phyloP scores from a whole-genome alignment of 2,113 vertebrate species.

The Pao palembangensis region DNA sequence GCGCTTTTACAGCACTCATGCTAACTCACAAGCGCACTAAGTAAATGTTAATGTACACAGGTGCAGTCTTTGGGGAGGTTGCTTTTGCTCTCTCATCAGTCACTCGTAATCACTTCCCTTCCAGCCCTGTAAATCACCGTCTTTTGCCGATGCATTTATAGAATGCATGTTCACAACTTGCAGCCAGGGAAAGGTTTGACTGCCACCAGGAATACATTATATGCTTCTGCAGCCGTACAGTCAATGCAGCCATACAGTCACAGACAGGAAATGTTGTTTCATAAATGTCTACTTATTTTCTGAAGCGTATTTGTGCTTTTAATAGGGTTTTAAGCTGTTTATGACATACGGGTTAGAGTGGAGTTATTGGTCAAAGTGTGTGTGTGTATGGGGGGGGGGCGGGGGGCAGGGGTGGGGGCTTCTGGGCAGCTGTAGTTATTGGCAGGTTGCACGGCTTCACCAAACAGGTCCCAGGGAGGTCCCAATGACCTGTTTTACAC shows the following conservation, averaged over 20 bases:
- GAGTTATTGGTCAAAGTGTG: slow-evolving; percentile 62
- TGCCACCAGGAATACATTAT: slow-evolving; percentile 53
- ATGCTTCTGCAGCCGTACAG: slow-evolving; percentile 58
- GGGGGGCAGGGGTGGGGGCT: slow-evolving; percentile 1
- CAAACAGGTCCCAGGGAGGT: slow-evolving; percentile 68
- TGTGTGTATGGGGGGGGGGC: slow-evolving; percentile 24
- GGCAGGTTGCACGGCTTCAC: slow-evolving; percentile 61
- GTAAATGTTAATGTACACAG: slow-evolving; percentile 61
- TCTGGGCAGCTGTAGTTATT: slow-evolving; percentile 61
- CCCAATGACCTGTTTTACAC: slow-evolving; percentile 79
- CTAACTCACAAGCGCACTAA: slow-evolving; percentile 31
- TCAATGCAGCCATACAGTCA: slow-evolving; percentile 43
- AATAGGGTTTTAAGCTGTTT: slow-evolving; percentile 75
- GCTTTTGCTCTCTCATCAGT: slow-evolving; percentile 64
- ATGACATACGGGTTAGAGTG: slow-evolving; percentile 64
- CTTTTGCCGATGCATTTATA: slow-evolving; percentile 67
- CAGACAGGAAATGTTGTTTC: slow-evolving; percentile 71
- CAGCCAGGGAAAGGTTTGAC: slow-evolving; percentile 58
- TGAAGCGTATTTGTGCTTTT: slow-evolving; percentile 73
- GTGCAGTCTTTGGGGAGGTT: slow-evolving; percentile 62
- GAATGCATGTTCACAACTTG: slow-evolving; percentile 65
- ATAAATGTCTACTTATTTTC: slow-evolving; percentile 69
- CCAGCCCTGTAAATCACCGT: slow-evolving; percentile 60
- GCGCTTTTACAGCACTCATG: slow-evolving; percentile 19
- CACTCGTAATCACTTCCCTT: slow-evolving; percentile 71